phyloP scores from a whole-genome alignment of 2,113 vertebrate genomes.

The Petroica traversi region DNA sequence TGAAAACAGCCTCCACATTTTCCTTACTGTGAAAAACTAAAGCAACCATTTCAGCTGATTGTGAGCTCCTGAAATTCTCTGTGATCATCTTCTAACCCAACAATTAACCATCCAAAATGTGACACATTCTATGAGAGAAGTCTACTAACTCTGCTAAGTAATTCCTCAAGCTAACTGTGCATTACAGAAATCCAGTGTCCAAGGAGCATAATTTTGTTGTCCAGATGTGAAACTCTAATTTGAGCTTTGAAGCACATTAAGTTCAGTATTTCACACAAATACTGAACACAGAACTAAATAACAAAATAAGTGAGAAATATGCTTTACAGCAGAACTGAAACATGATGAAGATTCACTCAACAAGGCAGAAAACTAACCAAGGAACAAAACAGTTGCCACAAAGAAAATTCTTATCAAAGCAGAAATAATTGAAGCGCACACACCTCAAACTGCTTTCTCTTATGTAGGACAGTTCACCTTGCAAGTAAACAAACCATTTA shows the following conservation, averaged over 20 bases:
- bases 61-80: neutral
- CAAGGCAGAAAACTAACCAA: neutral
- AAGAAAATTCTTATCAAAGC: neutral
- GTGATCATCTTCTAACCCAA: neutral
- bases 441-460: neutral
- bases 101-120: neutral
- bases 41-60: neutral
- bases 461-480: neutral
- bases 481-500: neutral
- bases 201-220: conserved; percentile 12
- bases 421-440: neutral
- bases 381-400: neutral
- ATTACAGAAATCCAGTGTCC: neutral
- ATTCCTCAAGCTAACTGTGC: neutral
- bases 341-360: neutral
- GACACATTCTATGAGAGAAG: neutral
- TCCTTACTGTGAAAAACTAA: neutral
- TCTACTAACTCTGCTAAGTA: neutral
- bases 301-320: conserved; percentile 39
- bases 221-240: conserved; percentile 17
- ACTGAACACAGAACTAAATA: conserved; percentile 16
- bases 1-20: neutral
- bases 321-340: conserved; percentile 41
- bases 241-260: neutral
- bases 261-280: neutral